Percentiles rank a stretch among this genome's conserved stretches.
Evolutionary conservation across 2,888 invertebrate genomes (phyloP).

Genomic region (Argynnis bischoffii): DNA sequence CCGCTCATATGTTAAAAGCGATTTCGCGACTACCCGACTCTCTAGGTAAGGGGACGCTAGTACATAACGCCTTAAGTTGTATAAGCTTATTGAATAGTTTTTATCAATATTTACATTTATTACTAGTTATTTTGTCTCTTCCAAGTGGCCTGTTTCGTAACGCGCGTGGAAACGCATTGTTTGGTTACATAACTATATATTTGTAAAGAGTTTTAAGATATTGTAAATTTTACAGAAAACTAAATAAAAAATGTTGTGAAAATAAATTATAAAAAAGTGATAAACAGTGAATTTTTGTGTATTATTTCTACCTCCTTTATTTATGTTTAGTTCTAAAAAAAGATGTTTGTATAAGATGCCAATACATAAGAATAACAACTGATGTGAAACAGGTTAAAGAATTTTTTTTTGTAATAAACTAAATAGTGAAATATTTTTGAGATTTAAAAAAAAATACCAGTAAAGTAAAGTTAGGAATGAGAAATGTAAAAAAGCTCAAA

Average conservation of each 20-base stretch:
- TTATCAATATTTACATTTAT: conserved; percentile 67
- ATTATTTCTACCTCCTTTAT: conserved; percentile 51
- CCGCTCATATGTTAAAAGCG: conserved; percentile 78
- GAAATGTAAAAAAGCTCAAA: too few relatives aligned
- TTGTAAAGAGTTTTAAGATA: conserved; percentile 82
- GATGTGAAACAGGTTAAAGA: too few relatives aligned
- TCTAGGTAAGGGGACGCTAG: conserved; percentile 70
- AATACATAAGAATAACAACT: too few relatives aligned
- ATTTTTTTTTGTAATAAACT: too few relatives aligned
- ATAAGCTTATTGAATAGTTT: conserved; percentile 71
- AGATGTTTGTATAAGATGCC: not conserved
- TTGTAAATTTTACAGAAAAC: conserved; percentile 83
- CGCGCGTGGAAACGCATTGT: conserved; percentile 56
- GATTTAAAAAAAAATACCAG: too few relatives aligned
- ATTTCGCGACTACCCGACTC: conserved; percentile 65
- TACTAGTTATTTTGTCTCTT: conserved; percentile 65
- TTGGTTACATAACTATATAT: conserved; percentile 73
- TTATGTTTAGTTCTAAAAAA: not conserved
- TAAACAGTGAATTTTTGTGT: conserved; percentile 69
- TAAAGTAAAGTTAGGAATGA: too few relatives aligned
- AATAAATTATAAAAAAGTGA: conserved; percentile 82
- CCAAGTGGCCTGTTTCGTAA: conserved; percentile 70
- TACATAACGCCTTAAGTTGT: conserved; percentile 60
- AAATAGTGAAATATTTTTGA: too few relatives aligned
- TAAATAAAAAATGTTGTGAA: conserved; percentile 81